Base-by-base conservation (phyloP, 2,113 vertebrate genomes). In the Catharus minimus region DNA sequence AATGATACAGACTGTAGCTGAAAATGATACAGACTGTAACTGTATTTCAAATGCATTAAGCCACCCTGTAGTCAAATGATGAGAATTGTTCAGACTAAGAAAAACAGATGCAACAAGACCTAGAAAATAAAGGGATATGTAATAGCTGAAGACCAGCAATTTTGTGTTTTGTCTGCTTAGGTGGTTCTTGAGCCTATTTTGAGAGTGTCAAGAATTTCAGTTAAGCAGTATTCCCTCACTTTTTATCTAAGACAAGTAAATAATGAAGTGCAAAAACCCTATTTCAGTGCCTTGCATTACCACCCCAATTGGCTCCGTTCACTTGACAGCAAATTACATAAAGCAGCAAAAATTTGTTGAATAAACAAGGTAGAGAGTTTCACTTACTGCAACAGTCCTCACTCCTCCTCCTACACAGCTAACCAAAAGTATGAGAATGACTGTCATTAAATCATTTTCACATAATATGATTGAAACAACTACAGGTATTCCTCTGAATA, bases 41-140 rank as follows among this genome's bases (percentile, higher is more conserved):
- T 75, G 65, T 76, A 93, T 69, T 93, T 93, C 91, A 94, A 72
- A 88, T 61, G 52, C 49, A 75, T 84, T 84, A 94, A 90, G 58
- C 49, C 46, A 82, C 60, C 11, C 84, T 39, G 32, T 86, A 93
- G 67, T 43, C 38, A 95, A 91, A 53, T 21, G 24, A 86, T 50
- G 47, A 84, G 43, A 61, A 17, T 32, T 76, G 39, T 52, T 82
- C 46, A 86, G 41, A 75, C 66, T 79, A 88, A 82, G 62, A 79
- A 55, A 82, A 90, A 52, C 17, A 90, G 39, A 93, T 11, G 18
- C 50, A 90, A n/a, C 26, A 82, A 79, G 55, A 93, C 27, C 39
- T 56, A 61, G 39, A 78, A 75, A 86, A 81, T 24, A 77, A 66
- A 57, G 30, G 16, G 41, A 86, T 49, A 65, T 61, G 30, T 38